Evolutionary conservation across 2,888 invertebrate species (phyloP).

Genomic region (Nysson spinosus): DNA sequence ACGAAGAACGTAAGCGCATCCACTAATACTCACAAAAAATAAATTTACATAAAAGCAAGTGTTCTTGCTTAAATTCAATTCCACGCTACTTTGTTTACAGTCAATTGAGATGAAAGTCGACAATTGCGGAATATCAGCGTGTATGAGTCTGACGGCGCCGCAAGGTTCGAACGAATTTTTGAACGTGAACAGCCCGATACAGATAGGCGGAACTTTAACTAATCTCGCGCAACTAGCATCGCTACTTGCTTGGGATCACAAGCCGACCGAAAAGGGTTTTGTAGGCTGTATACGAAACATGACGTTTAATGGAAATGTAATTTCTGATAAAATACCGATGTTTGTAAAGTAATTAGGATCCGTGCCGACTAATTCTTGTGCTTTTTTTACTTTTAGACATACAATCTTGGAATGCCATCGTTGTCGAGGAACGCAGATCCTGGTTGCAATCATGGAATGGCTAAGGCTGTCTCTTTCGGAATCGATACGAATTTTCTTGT

Average conservation of each 20-base stretch:
- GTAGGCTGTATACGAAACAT: constrained; percentile 95
- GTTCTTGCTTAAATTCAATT: too few relatives aligned
- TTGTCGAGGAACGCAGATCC: constrained; percentile 84
- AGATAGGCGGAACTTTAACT: constrained; percentile 87
- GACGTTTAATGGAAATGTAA: constrained; percentile 87
- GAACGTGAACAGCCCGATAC: constrained; percentile 92
- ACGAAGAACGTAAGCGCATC: constrained; percentile 74
- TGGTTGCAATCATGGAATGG: constrained; percentile 86
- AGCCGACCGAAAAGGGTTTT: constrained; percentile 86
- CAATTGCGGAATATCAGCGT: constrained; percentile 84
- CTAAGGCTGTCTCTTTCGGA: constrained; percentile 88
- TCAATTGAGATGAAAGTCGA: constrained; percentile 88
- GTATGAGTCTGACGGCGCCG: constrained; percentile 85
- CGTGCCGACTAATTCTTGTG: not conserved
- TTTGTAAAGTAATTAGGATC: too few relatives aligned
- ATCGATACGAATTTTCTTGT: constrained; percentile 93
- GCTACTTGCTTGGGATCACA: constrained; percentile 84
- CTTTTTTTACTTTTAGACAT: constrained; percentile 81
- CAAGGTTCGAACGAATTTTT: constrained; percentile 86
- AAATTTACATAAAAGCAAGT: too few relatives aligned
- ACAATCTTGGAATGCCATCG: constrained; percentile 92
- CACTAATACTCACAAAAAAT: too few relatives aligned
- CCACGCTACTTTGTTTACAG: too few relatives aligned
- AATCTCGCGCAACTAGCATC: constrained; percentile 82
- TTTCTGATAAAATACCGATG: too few relatives aligned